Evolutionary conservation across 2,113 vertebrate genomes (phyloP).

Genomic region (Hippoglossus stenolepis): DNA sequence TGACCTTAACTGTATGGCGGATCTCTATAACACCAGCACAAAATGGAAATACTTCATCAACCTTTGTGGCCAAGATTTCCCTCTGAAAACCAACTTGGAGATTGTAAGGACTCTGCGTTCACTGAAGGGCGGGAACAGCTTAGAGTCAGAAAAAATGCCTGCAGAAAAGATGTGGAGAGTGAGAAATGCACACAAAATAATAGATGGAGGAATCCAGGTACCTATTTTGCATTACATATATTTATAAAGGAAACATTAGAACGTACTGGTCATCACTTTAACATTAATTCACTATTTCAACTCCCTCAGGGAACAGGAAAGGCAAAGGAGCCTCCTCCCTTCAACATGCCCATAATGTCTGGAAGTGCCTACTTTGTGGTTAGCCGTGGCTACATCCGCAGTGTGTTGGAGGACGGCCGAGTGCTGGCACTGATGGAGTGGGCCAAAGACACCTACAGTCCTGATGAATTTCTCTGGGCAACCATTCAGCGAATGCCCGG

Average conservation of each 20-base stretch:
- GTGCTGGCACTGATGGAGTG: slow-evolving; percentile 85
- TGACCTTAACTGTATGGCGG: slow-evolving; percentile 94
- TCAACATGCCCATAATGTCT: slow-evolving; percentile 85
- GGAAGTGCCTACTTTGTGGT: slow-evolving; percentile 92
- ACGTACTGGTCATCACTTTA: neutral
- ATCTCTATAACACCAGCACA: slow-evolving; percentile 81
- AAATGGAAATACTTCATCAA: slow-evolving; percentile 94
- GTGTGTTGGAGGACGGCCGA: slow-evolving; percentile 79
- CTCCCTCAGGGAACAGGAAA: slow-evolving; percentile 64
- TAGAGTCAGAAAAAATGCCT: slow-evolving; percentile 88
- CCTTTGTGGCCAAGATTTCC: slow-evolving; percentile 94
- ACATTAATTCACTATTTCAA: neutral
- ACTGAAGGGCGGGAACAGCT: slow-evolving; percentile 86
- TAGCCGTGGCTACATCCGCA: slow-evolving; percentile 82
- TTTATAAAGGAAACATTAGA: neutral
- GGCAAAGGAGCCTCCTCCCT: slow-evolving; percentile 83
- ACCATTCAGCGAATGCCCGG: slow-evolving; percentile 89
- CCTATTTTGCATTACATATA: neutral
- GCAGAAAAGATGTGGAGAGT: slow-evolving; percentile 83
- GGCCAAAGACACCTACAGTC: slow-evolving; percentile 90
- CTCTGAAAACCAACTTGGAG: slow-evolving; percentile 93
- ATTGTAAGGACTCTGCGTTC: slow-evolving; percentile 86
- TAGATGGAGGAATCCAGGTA: slow-evolving; percentile 78
- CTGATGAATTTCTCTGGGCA: slow-evolving; percentile 92
- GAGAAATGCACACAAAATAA: slow-evolving; percentile 75